Conservation (phyloP, 2,797 vertebrate genomes). For the Poecile montanus region DNA sequence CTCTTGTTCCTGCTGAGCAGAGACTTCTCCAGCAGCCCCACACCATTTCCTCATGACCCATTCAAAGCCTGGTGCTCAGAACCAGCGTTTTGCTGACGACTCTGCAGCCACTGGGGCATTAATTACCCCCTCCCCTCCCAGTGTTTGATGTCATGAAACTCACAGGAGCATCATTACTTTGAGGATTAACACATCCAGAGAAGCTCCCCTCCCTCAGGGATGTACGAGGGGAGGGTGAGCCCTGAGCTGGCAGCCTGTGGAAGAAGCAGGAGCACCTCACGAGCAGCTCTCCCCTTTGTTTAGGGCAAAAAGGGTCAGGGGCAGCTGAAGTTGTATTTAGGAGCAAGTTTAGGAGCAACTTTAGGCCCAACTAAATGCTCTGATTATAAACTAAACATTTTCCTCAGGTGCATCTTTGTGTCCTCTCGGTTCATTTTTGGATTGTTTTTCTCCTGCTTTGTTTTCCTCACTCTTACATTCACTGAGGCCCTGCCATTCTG, state of each 20-base stretch:
- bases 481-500: neutral
- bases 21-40: neutral
- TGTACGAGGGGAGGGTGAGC: neutral
- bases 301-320: fast-evolving
- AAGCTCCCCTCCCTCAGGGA: neutral
- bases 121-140: constrained; percentile 52
- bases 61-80: neutral
- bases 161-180: constrained; percentile 21
- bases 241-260: neutral
- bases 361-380: neutral
- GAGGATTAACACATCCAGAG: constrained; percentile 40
- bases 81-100: neutral
- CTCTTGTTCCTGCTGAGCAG: constrained; percentile 6
- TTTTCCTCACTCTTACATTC: neutral
- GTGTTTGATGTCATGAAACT: constrained; percentile 56
- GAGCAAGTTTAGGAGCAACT: neutral
- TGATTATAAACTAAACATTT: neutral
- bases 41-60: constrained; percentile 31
- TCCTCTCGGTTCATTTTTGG: fast-evolving
- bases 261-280: neutral
- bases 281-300: neutral
- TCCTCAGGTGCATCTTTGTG: neutral
- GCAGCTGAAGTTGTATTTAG: neutral
- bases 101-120: neutral
- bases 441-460: fast-evolving